Conservation (phyloP, 2,113 vertebrate species). For the Gallinago jamesoni region DNA sequence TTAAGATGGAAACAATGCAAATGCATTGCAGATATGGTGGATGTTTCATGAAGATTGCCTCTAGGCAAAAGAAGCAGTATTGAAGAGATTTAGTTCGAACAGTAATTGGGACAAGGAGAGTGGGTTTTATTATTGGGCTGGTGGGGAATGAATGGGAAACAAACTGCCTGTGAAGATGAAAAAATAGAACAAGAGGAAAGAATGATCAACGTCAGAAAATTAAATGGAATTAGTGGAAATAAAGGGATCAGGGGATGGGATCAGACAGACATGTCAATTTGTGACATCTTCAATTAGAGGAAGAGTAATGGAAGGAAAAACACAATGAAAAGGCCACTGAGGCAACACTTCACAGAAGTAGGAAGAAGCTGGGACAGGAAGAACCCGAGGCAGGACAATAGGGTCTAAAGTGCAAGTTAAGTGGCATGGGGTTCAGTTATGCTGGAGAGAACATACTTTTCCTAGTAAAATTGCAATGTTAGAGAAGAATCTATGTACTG, state of each 20-base stretch:
- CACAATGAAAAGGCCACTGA: background rate
- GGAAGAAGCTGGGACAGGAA: background rate
- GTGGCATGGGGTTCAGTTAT: background rate
- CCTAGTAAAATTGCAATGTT: background rate
- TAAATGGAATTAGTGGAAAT: background rate
- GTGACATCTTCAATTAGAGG: background rate
- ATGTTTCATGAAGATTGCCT: background rate
- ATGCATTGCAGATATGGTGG: background rate
- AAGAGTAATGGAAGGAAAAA: background rate
- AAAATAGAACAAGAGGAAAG: background rate
- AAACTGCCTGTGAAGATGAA: background rate
- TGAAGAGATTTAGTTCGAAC: background rate
- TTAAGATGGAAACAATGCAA: background rate
- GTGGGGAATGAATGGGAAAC: background rate
- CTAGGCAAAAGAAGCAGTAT: background rate
- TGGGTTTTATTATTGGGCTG: background rate
- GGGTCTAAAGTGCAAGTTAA: background rate
- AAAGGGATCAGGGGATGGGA: background rate
- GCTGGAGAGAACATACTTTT: background rate
- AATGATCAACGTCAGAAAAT: background rate
- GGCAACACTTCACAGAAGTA: background rate
- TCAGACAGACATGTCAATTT: background rate
- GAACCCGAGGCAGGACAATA: background rate
- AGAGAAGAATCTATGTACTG: background rate
- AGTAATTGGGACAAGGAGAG: background rate